Percentiles rank a stretch among this genome's conserved stretches.
These are phyloP conservation scores for Junco hyemalis DNA, from an alignment of 2,113 vertebrate genomes.

Conservation along the genomic window DNA sequence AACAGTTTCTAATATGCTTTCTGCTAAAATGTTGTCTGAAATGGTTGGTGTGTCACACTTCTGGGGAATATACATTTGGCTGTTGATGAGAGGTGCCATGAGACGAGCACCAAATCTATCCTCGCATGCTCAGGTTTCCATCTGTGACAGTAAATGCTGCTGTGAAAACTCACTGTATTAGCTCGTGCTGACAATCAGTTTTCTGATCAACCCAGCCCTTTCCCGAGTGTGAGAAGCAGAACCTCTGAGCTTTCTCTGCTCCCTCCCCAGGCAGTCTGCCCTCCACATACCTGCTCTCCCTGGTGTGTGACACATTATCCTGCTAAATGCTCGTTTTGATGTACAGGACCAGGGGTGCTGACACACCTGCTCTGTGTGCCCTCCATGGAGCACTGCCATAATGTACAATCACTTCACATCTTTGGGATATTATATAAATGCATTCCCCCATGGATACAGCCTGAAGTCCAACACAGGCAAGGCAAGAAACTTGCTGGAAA, in stretches of 20 bases:
- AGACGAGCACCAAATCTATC: background rate
- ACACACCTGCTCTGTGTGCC: background rate
- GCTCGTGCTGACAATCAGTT: background rate
- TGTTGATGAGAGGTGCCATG: rapidly evolving
- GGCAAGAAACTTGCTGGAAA: background rate
- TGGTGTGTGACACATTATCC: rapidly evolving
- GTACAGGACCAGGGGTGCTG: background rate
- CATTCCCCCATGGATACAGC: background rate
- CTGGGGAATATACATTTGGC: background rate
- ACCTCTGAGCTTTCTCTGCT: background rate
- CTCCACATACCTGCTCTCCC: background rate
- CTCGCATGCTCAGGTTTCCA: background rate
- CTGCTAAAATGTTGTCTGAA: background rate
- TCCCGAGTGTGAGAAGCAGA: background rate
- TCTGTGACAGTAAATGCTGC: background rate
- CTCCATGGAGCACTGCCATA: background rate
- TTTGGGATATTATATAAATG: background rate
- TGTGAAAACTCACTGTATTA: background rate
- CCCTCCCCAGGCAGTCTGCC: background rate
- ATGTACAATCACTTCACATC: background rate
- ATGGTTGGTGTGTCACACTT: rapidly evolving
- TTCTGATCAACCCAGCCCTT: background rate
- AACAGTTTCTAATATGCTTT: background rate
- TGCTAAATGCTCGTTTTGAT: background rate
- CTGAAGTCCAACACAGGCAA: background rate